Evolutionary conservation across 2,113 vertebrate genomes (phyloP), one percentile per base, ranked within the genome.

Genomic region (Ophthalmolycus amberensis): DNA sequence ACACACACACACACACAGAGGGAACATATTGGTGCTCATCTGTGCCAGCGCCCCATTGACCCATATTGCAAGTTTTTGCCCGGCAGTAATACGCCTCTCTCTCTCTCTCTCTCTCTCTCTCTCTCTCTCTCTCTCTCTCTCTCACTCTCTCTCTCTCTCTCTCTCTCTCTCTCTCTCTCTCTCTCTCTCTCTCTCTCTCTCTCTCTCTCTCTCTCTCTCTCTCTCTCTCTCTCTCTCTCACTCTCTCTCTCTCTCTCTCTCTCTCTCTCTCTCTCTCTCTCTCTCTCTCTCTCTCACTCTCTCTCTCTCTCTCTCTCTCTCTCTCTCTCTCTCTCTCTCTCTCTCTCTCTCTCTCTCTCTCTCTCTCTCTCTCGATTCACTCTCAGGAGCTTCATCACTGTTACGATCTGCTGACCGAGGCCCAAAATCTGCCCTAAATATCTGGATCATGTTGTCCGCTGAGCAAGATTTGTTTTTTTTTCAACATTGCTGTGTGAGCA

Each of bases 31-130:
- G 91, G 80, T 64, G 58, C 64, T 79, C 68, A 86, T 86, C 82
- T 90, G 85, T 83, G 77, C 84, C 90, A 79, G 77, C n/a, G 78
- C 79, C 80, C 84, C 74, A 90, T 75, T 94, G 91, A 94, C 92
- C 90, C 88, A 94, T 22, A 91, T 91, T 72, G 9, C 48, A 11
- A 11, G 22, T n/a, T 71, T 42, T 7, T 87, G 72, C 70, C 87
- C 71, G 74, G 77, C 75, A 80, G 82, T 89, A 16, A 90, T 79
- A 66, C 29, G 42, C 77, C 78, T 75, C 75, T 85, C 59, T 48
- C 72, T 69, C 50, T 52, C 69, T 7, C 54, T 68, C 52, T 50
- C 48, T 34, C 34, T 71, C 48, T 48, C 67, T 5, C 50, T 52
- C 69, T 7, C 54, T 68, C 52, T 50, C 48, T 34, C 34, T 71